Evolutionary conservation across 2,888 invertebrate species (phyloP).

Genomic region (Diarsia mendica): DNA sequence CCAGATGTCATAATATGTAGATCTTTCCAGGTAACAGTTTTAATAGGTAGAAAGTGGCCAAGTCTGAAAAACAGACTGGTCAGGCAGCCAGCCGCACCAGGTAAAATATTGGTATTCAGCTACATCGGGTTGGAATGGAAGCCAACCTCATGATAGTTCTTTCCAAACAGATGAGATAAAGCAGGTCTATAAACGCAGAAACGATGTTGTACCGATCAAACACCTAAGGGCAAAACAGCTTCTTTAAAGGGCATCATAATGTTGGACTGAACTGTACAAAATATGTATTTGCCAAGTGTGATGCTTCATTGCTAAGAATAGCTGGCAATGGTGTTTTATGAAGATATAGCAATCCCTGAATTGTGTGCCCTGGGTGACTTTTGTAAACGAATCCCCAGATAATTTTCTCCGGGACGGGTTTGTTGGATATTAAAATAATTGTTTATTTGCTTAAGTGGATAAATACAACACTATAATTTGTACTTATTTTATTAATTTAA

Average conservation of each 20-base stretch:
- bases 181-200: not conserved
- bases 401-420: not conserved
- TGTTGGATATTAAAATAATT: not conserved
- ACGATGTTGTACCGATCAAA: not conserved
- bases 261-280: no score
- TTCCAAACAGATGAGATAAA: not conserved
- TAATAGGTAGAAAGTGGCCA: no score
- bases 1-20: no score
- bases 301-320: not conserved
- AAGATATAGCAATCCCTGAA: not conserved
- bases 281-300: no score
- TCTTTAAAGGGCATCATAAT: not conserved
- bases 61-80: no score
- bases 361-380: not conserved
- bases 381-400: not conserved
- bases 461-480: conserved; percentile 6
- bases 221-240: not conserved
- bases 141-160: no score
- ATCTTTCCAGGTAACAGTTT: no score
- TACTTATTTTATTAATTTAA: conserved; percentile 36
- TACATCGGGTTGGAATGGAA: no score
- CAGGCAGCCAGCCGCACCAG: no score
- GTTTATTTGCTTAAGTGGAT: not conserved
- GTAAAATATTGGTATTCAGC: no score
- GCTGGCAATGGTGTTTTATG: not conserved